Base-by-base conservation (phyloP, 1,140 invertebrate genomes). In the Subanguina moxae region DNA sequence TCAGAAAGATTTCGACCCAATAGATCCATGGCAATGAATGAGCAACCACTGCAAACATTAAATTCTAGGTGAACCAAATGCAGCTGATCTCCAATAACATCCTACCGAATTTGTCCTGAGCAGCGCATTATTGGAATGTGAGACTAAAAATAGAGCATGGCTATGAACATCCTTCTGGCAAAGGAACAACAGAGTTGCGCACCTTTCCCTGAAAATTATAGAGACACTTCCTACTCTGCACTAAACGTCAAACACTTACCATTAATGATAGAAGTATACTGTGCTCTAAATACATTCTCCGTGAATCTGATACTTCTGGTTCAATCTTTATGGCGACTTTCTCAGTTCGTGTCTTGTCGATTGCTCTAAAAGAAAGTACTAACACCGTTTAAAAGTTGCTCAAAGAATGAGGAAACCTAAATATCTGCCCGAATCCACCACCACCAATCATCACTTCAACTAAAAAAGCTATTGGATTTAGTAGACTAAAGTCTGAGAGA, bases 371-470 rank as follows among this genome's bases (percentile, higher is more conserved):
- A 64, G 3, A 21, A 19, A 15, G n/a, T n/a, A n/a, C n/a, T n/a
- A n/a, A n/a, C n/a, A n/a, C n/a, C n/a, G n/a, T n/a, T n/a, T n/a
- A n/a, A n/a, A n/a, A n/a, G n/a, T n/a, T n/a, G n/a, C n/a, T n/a
- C n/a, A 25, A 25, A 62, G 32, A 62, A 61, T 19, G 57, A 23
- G 21, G 63, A 64, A 25, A 61, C 62, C 28, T 25, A 63, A 64
- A 64, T n/a, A 64, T 64, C 27, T 64, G 62, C 3, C 62, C 62
- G 27, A 64, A 64, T 64, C 62, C 62, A 56, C 62, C 62, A 56
- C 62, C 62, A 3, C 62, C 62, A 38, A 64, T 64, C 57, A 64
- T 64, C 15, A 38, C 62, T 27, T 62, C 38, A 7, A 64, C 57
- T 64, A 13, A 11, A 27, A 57, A 63, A 21, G 62, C 11, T 63